Evolutionary conservation across 1,140 invertebrate species (phyloP).

Genomic region (Ceratina calcarata): DNA sequence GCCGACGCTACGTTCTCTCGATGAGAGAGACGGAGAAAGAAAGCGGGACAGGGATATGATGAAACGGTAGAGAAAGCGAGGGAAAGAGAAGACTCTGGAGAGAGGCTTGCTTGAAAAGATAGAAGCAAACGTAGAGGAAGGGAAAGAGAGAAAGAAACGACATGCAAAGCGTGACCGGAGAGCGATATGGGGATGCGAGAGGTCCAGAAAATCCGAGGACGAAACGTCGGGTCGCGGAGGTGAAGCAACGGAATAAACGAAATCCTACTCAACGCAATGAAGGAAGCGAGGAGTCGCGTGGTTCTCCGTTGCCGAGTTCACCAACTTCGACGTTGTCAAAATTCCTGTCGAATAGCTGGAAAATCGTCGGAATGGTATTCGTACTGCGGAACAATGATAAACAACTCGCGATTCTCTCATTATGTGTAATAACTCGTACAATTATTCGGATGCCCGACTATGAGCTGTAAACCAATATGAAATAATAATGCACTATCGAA

Average conservation of each 20-base stretch:
- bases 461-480: too few species aligned
- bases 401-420: too few species aligned
- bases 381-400: too few species aligned
- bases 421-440: too few species aligned
- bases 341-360: too few species aligned
- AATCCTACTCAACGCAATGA: constrained; percentile 43
- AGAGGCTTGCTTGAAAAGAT: constrained; percentile 39
- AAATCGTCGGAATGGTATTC: too few species aligned
- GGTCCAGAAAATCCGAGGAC: constrained; percentile 55
- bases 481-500: too few species aligned
- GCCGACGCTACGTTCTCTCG: constrained; percentile 31
- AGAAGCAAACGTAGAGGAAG: constrained; percentile 8
- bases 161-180: neutral
- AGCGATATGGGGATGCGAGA: constrained; percentile 17
- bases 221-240: constrained; percentile 48
- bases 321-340: neutral
- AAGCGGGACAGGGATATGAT: constrained; percentile 17
- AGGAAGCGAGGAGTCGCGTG: neutral
- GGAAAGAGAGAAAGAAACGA: neutral
- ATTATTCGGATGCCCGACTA: too few species aligned
- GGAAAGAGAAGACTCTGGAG: constrained; percentile 13
- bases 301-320: neutral
- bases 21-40: constrained; percentile 47
- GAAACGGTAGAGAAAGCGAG: constrained; percentile 45
- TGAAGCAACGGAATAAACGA: constrained; percentile 63